These are phyloP conservation scores for Brachionichthys hirsutus DNA, from an alignment of 2,113 vertebrate genomes.

Conservation along the genomic window DNA sequence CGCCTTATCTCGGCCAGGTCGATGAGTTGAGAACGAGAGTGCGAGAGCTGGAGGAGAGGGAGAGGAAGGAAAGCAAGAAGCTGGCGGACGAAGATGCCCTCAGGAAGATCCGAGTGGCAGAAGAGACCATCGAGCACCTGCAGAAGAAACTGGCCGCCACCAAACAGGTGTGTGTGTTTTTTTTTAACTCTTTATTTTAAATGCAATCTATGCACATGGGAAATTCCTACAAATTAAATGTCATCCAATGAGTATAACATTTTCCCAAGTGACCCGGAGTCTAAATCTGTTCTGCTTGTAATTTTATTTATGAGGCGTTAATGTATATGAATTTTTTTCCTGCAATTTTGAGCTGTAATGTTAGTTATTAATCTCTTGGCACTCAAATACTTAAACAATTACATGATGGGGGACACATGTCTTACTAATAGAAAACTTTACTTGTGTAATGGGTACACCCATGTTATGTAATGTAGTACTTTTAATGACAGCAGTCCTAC, in stretches of 20 bases:
- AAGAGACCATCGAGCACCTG: slow-evolving; percentile 91
- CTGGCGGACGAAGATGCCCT: slow-evolving; percentile 90
- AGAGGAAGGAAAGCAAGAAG: slow-evolving; percentile 90
- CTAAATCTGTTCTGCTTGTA: slow-evolving; percentile 9
- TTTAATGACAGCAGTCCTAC: slow-evolving; percentile 2
- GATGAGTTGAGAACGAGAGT: slow-evolving; percentile 85
- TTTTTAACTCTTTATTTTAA: no score
- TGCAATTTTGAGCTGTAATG: neutral
- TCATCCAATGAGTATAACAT: slow-evolving; percentile 19
- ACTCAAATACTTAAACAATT: neutral
- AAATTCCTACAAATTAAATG: neutral
- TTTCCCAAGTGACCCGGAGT: slow-evolving; percentile 13
- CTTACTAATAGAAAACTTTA: neutral
- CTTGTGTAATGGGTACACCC: slow-evolving; percentile 23
- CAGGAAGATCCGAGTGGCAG: slow-evolving; percentile 86
- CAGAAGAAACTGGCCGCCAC: slow-evolving; percentile 92
- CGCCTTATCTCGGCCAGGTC: slow-evolving; percentile 67
- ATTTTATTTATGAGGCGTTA: neutral
- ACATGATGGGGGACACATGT: no score
- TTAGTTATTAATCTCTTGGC: neutral
- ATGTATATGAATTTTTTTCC: neutral
- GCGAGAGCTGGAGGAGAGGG: slow-evolving; percentile 88
- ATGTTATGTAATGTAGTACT: slow-evolving; percentile 8
- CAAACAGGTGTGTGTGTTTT: slow-evolving; percentile 80
- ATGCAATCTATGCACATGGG: neutral